These are phyloP conservation scores for Pluvialis apricaria DNA, from an alignment of 2,113 vertebrate species.

Conservation along the genomic window DNA sequence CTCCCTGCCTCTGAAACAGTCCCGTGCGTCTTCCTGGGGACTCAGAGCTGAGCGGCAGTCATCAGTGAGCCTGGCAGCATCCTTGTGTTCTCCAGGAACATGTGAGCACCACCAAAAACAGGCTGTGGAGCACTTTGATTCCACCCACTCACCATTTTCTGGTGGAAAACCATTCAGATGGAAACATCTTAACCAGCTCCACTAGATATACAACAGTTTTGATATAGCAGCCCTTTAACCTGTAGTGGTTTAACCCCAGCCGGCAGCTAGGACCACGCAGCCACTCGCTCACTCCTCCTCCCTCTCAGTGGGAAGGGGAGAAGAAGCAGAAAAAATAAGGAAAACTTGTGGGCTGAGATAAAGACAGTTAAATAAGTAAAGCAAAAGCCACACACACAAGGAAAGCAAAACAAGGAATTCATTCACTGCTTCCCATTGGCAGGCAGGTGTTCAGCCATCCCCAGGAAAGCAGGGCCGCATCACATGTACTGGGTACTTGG, in stretches of 20 bases:
- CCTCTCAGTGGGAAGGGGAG: background rate
- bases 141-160: background rate
- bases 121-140: background rate
- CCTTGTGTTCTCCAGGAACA: background rate
- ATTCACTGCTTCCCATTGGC: background rate
- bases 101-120: background rate
- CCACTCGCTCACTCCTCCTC: background rate
- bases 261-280: background rate
- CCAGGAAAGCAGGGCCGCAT: background rate
- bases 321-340: background rate
- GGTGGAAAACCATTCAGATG: background rate
- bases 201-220: background rate
- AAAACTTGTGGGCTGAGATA: background rate
- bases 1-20: background rate
- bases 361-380: background rate
- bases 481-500: background rate
- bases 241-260: background rate
- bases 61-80: background rate
- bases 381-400: background rate
- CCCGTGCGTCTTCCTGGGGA: background rate
- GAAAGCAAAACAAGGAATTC: background rate
- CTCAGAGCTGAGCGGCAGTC: background rate
- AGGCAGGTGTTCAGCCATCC: background rate
- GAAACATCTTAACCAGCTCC: background rate
- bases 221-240: background rate